Conservation (phyloP, 2,888 invertebrate species). For the Cryptophagus acutangulus region DNA sequence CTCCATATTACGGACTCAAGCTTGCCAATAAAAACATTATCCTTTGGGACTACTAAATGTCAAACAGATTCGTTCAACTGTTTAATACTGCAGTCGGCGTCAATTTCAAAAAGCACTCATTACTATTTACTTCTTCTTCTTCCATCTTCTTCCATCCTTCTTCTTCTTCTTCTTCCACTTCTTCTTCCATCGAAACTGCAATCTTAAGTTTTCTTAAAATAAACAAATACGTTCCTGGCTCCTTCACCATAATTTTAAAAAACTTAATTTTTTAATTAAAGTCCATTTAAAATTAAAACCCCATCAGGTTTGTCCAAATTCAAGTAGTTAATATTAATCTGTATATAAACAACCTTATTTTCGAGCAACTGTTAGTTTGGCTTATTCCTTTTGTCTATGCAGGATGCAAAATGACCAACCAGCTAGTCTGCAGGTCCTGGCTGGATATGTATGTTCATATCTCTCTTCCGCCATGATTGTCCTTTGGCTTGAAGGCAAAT, state of each 20-base stretch:
- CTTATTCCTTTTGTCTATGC: conserved; percentile 10
- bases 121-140: no score
- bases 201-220: no score
- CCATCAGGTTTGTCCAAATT: not conserved
- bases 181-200: no score
- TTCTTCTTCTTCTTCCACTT: no score
- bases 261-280: no score
- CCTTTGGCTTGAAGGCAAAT: conserved; percentile 6
- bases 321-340: conserved; percentile 6
- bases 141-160: no score
- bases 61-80: conserved; percentile 10
- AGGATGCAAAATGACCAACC: conserved; percentile 11
- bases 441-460: conserved; percentile 4
- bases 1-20: conserved; percentile 6
- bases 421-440: not conserved
- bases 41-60: conserved; percentile 10
- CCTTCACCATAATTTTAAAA: no score
- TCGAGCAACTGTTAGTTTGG: not conserved
- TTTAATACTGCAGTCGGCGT: conserved; percentile 6
- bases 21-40: conserved; percentile 9
- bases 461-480: conserved; percentile 1
- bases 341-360: conserved; percentile 7
- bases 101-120: no score
- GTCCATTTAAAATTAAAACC: conserved; percentile 6
- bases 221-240: no score